phyloP scores from a whole-genome alignment of 2,113 vertebrate genomes.

The Microtus richardsoni region DNA sequence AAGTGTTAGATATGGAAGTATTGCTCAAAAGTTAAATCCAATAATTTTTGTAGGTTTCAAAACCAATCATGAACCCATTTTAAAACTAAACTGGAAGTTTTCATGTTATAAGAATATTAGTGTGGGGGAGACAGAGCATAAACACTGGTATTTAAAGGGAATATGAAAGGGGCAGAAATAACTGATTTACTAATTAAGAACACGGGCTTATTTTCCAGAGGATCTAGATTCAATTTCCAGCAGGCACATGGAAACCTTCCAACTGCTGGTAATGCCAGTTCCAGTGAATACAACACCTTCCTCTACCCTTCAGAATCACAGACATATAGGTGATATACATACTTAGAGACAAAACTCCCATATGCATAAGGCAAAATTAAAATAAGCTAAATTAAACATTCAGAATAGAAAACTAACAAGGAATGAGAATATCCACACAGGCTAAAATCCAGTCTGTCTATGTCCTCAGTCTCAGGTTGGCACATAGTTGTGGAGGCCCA shows the following conservation, averaged over 20 bases:
- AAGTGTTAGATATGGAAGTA: not conserved
- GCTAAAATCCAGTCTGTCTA: not conserved
- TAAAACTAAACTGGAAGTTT: not conserved
- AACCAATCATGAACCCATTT: not conserved
- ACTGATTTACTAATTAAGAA: not conserved
- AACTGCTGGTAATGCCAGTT: not conserved
- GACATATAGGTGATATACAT: not conserved
- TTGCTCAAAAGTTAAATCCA: not conserved
- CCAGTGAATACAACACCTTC: not conserved
- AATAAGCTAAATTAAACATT: not conserved
- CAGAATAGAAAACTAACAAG: not conserved
- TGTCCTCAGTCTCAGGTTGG: not conserved
- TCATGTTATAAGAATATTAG: not conserved
- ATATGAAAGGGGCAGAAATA: not conserved
- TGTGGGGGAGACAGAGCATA: not conserved
- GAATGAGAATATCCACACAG: too few species aligned
- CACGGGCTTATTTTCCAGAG: not conserved
- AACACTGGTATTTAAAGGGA: not conserved
- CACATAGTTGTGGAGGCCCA: too few species aligned
- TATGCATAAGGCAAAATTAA: not conserved
- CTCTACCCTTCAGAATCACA: not conserved
- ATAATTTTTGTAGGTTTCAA: not conserved
- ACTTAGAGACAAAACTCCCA: too few species aligned
- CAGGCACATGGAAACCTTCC: not conserved
- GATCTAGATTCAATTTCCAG: not conserved